Base-by-base conservation (phyloP, 2,797 vertebrate genomes). In the Catamblyrhynchus diadema region DNA sequence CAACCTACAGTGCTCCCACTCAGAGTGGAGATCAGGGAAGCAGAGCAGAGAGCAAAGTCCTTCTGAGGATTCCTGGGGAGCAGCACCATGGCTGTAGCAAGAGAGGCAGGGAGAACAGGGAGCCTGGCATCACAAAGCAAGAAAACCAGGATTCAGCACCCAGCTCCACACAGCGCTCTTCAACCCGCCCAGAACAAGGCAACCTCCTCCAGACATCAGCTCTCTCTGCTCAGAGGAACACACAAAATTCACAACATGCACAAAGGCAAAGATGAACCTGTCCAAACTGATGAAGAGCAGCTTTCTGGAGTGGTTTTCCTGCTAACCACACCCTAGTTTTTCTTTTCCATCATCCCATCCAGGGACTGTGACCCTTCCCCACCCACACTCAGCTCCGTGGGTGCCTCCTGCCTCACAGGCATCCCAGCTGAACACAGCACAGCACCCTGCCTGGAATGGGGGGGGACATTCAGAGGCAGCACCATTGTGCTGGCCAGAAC, bases 61-160 rank as follows among this genome's bases (percentile, higher is more conserved):
- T 78, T 45, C 62, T 0, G 5, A 88, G 42, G 45, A 64, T 14
- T 50, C 65, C 72, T n/a, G 79, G 42, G 53, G 67, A 73, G 50
- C 59, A 57, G 47, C 3, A 1, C 71, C 0, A 1, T 1, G 33
- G 6, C 0, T 10, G 25, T 3, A 80, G 39, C 51, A 44, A 32
- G 35, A 59, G 11, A 15, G 27, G 28, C 13, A 2, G 5, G 35
- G 15, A 23, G 18, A 71, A 72, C 0, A 1, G 21, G 14, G 42
- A 86, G 12, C 37, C 61, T 4, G 16, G 47, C 53, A 90, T 6
- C 1, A 1, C 28, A 62, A 72, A 20, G 32, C 0, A 1, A 53
- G 79, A 37, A 88, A 73, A 60, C 9, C 27, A 37, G 44, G 12
- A 60, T 23, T 44, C 3, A 1, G 60, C 24, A 44, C 17, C 9